These are phyloP conservation scores for Vireo griseus DNA, from an alignment of 2,797 vertebrate species.

Conservation along the genomic window DNA sequence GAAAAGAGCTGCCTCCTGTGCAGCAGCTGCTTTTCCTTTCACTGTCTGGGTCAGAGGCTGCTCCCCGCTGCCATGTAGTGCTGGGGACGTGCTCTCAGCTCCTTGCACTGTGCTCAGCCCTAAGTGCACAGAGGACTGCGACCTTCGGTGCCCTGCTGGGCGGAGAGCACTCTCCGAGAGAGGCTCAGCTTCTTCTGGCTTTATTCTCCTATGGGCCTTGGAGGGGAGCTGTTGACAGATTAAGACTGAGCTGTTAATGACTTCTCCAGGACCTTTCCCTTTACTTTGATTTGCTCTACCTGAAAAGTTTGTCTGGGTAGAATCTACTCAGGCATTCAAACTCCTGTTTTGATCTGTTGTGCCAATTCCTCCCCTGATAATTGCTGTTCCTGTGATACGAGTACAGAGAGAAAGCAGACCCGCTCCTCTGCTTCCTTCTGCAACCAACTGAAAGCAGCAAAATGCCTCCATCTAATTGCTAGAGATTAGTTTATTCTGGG, in stretches of 20 bases:
- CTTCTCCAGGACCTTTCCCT: background rate
- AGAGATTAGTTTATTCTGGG: background rate
- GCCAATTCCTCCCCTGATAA: background rate
- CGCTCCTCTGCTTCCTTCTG: background rate
- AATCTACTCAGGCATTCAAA: background rate
- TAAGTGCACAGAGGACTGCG: accelerated
- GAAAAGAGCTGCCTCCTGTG: background rate
- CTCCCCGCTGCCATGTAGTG: accelerated
- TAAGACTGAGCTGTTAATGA: background rate
- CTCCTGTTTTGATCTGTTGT: background rate
- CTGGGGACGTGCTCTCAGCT: background rate
- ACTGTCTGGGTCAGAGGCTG: background rate
- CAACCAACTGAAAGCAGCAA: background rate
- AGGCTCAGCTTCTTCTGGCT: background rate
- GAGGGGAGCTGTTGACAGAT: background rate
- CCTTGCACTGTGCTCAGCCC: background rate
- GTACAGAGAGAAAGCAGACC: background rate
- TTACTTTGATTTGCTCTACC: background rate
- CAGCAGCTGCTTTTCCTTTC: background rate
- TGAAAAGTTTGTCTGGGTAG: background rate
- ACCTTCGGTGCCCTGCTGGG: background rate
- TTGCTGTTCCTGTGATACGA: background rate
- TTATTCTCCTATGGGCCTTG: accelerated
- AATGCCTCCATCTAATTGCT: background rate
- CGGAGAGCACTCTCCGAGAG: accelerated